Percentiles rank a stretch among this genome's conserved stretches.
Conservation (phyloP, 2,888 invertebrate genomes). For the Chloromyia formosa region DNA sequence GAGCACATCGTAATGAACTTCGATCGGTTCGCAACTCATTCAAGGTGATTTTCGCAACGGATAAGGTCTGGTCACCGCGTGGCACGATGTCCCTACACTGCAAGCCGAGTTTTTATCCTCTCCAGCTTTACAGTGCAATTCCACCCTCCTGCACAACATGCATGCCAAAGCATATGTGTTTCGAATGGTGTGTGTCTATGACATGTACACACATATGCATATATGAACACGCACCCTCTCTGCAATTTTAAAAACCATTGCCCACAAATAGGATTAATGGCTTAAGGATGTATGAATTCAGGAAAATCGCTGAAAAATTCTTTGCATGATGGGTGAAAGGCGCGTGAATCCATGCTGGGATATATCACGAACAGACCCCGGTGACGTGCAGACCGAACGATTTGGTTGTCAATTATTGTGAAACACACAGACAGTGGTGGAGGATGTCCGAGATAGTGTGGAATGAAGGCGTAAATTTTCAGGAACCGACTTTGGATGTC, state of each 20-base stretch:
- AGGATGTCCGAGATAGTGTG: neutral
- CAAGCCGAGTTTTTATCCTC: neutral
- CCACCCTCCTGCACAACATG: neutral
- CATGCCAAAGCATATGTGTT: neutral
- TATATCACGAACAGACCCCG: constrained; percentile 2
- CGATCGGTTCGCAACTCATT: constrained; percentile 17
- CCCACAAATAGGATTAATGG: constrained; percentile 41
- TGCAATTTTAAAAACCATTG: constrained; percentile 39
- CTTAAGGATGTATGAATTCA: constrained; percentile 31
- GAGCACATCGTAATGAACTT: constrained; percentile 13
- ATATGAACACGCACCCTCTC: constrained; percentile 31
- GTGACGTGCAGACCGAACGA: neutral
- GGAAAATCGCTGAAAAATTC: constrained; percentile 14
- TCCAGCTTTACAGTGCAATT: neutral
- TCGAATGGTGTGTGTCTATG: too few relatives aligned
- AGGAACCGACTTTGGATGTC: too few relatives aligned
- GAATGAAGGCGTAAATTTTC: too few relatives aligned
- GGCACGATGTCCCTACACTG: neutral
- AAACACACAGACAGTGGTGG: neutral
- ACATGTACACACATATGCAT: neutral
- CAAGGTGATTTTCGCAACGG: constrained; percentile 15
- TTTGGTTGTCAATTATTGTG: neutral
- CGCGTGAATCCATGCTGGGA: constrained; percentile 2
- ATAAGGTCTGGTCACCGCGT: neutral
- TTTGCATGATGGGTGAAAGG: neutral